Percentiles rank a stretch among this genome's conserved stretches.
phyloP scores from a whole-genome alignment of 2,888 invertebrate species.

The Dilophus febrilis region DNA sequence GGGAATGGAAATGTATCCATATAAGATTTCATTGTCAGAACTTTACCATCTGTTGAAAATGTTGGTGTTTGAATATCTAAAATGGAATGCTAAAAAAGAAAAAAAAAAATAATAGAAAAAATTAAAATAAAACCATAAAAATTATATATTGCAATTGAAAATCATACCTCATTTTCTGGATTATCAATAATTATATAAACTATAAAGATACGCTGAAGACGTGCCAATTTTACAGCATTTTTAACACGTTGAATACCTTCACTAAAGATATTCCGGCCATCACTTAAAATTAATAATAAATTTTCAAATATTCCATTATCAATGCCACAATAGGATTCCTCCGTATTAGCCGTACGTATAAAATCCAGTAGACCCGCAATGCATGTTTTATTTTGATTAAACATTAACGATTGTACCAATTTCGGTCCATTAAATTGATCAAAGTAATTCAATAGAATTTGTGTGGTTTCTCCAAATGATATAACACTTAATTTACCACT shows the following conservation, averaged over 20 bases:
- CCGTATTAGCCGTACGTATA: conserved; percentile 46
- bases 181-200: conserved; percentile 94
- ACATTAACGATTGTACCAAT: conserved; percentile 63
- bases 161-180: conserved; percentile 72
- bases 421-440: conserved; percentile 67
- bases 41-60: conserved; percentile 40
- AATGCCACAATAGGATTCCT: conserved; percentile 26
- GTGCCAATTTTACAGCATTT: conserved; percentile 63
- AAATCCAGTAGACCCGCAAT: conserved; percentile 69
- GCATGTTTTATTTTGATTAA: conserved; percentile 78
- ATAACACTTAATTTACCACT: conserved; percentile 84
- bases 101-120: conserved; percentile 14
- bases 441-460: conserved; percentile 79
- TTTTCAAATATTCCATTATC: conserved; percentile 30
- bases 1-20: conserved; percentile 96
- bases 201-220: conserved; percentile 70
- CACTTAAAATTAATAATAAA: conserved; percentile 81
- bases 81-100: conserved; percentile 57
- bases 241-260: conserved; percentile 66
- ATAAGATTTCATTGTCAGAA: conserved; percentile 57
- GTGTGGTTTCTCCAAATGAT: conserved; percentile 74
- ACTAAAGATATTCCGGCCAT: conserved; percentile 83
- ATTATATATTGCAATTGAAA: no score
- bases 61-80: conserved; percentile 71
- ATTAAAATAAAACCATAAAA: no score